phyloP scores from a whole-genome alignment of 2,113 vertebrate genomes.

The Natator depressus region DNA sequence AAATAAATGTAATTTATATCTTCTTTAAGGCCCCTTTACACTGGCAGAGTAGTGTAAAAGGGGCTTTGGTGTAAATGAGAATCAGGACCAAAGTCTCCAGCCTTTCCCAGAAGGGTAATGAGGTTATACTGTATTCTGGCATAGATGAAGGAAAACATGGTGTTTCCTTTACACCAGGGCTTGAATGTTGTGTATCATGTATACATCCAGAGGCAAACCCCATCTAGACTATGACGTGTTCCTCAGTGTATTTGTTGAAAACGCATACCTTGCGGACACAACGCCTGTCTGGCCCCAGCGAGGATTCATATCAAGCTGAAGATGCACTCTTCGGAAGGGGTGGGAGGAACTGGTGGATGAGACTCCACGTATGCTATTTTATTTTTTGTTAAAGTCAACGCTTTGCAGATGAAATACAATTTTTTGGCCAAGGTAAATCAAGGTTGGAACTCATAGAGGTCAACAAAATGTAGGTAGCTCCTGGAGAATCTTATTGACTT shows the following conservation, averaged over 20 bases:
- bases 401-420: background rate
- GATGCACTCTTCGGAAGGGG: fast-evolving
- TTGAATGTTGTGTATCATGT: background rate
- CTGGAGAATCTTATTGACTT: background rate
- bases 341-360: background rate
- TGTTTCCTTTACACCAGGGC: background rate
- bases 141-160: background rate
- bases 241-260: background rate
- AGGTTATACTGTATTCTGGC: background rate
- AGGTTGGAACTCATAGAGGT: background rate
- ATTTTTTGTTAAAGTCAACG: background rate
- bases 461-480: background rate
- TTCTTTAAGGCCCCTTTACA: background rate
- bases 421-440: fast-evolving
- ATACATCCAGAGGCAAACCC: background rate
- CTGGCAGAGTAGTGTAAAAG: background rate
- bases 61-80: background rate
- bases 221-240: background rate
- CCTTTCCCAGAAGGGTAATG: background rate
- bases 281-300: background rate
- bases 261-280: background rate
- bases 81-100: background rate
- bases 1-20: background rate
- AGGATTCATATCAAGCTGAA: background rate
- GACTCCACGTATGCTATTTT: background rate